Conservation (phyloP, 30 jellyfish, hydroid and myxozoan genomes). For the Chironex yamaguchii region DNA sequence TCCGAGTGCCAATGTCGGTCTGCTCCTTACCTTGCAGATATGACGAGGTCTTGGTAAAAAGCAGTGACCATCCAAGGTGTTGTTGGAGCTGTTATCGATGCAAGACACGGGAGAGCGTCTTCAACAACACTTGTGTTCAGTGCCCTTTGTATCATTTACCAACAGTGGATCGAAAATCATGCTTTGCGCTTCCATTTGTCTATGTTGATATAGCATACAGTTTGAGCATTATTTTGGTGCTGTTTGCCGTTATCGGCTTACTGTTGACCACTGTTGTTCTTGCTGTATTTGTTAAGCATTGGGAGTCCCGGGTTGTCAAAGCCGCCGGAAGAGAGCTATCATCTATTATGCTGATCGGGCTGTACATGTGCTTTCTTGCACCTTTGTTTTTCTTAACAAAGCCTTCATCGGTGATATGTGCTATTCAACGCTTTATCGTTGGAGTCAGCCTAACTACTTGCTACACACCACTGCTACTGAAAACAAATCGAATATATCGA, state of each 20-base stretch:
- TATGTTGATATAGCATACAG: neutral
- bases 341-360: conserved; percentile 46
- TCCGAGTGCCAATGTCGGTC: conserved; percentile 3
- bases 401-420: conserved; percentile 67
- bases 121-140: conserved; percentile 42
- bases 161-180: neutral
- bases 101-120: conserved; percentile 2
- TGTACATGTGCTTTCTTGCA: conserved; percentile 64
- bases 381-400: conserved; percentile 50
- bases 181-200: conserved; percentile 18
- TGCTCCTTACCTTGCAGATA: conserved; percentile 50
- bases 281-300: conserved; percentile 25
- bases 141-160: conserved; percentile 41
- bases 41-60: conserved; percentile 26
- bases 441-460: conserved; percentile 83
- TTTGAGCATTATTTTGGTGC: neutral
- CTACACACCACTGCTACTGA: conserved; percentile 88
- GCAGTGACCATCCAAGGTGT: conserved; percentile 22
- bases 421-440: conserved; percentile 62
- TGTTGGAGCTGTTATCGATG: conserved; percentile 71
- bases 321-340: conserved; percentile 80
- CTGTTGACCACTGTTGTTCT: conserved; percentile 52
- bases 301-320: conserved; percentile 54
- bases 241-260: conserved; percentile 22
- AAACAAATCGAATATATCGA: conserved; percentile 91